Conservation (phyloP, 2,797 vertebrate genomes). For the Poeciliopsis turneri region DNA sequence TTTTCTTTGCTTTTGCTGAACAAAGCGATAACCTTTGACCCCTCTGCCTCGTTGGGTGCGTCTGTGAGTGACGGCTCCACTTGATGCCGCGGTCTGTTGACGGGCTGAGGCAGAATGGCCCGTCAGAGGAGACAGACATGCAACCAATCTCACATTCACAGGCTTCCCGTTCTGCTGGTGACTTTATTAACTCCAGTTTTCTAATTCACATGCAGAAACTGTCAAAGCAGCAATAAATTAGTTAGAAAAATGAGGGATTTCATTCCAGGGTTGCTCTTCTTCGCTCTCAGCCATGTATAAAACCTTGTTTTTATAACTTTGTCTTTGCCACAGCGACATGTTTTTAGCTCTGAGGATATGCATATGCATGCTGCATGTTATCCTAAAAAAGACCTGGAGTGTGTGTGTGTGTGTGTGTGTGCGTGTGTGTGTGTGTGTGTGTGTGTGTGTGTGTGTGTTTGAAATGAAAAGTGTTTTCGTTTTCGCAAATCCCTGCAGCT, state of each 20-base stretch:
- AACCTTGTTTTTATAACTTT: conserved; percentile 32
- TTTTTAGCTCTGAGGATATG: background rate
- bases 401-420: conserved; percentile 6
- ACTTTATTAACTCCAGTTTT: background rate
- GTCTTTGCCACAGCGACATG: background rate
- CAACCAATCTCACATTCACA: background rate
- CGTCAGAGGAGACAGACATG: background rate
- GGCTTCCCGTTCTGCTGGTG: background rate
- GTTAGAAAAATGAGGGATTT: background rate
- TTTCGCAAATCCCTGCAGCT: background rate
- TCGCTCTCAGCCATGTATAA: background rate
- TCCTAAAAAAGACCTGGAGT: background rate
- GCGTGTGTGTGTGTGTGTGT: conserved; percentile 9
- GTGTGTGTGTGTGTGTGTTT: conserved; percentile 9
- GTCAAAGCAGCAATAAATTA: background rate
- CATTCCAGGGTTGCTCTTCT: background rate
- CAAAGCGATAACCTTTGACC: conserved; percentile 1
- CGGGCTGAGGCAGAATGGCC: background rate
- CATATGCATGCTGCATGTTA: background rate
- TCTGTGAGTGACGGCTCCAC: conserved; percentile 31
- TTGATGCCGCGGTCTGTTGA: background rate
- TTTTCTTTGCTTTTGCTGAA: background rate
- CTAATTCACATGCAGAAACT: background rate
- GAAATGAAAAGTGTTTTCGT: background rate
- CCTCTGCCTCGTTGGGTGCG: background rate